Base-by-base conservation (phyloP, 2,888 invertebrate genomes). In the Pollenia labialis region DNA sequence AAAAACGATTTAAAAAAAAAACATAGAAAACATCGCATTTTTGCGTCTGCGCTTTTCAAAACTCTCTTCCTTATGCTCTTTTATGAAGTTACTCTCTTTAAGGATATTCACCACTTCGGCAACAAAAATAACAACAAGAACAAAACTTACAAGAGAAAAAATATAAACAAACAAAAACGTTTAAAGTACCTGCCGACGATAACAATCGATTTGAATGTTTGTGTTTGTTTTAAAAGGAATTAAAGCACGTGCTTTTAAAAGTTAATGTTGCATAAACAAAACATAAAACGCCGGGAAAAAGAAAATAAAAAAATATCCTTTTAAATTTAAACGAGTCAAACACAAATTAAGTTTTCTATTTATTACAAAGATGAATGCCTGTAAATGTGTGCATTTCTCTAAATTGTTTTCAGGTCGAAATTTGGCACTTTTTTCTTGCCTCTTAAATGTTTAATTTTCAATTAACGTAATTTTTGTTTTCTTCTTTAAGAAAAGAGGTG, bases 1-100 rank as follows among this genome's bases (percentile, higher is more conserved):
- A 6, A 32, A 32, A 32, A 32, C 1, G 10, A 16, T 8, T 32
- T 44, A 50, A 1, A 1, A 42, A 7, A 54, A 81, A 76, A 83
- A 83, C 80, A 87, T 87, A 44, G 87, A 80, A 87, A 87, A 87
- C 83, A 87, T 87, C 10, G 83, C 71, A 81, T n/a, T 32, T 46
- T 1, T 1, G 52, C 52, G 23, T 23, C 16, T 84, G 84, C 84
- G 80, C 72, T 14, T 16, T 54, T 7, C 16, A 10, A 46, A 16
- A 40, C 72, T 74, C 81, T 46, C n/a, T 10, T n/a, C 0, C 11
- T 10, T 60, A 14, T 44, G 44, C 72, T 77, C 66, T 81, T 82
- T 10, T 52, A 8, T 12, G 4, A 6, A 48, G 6, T 32, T 1
- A 11, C 62, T 60, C 62, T 60, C 48, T 75, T 66, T 16, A n/a